Evolutionary conservation across 1,140 invertebrate genomes (phyloP), one percentile per base, ranked within the genome.

Genomic region (Drosophila saltans): DNA sequence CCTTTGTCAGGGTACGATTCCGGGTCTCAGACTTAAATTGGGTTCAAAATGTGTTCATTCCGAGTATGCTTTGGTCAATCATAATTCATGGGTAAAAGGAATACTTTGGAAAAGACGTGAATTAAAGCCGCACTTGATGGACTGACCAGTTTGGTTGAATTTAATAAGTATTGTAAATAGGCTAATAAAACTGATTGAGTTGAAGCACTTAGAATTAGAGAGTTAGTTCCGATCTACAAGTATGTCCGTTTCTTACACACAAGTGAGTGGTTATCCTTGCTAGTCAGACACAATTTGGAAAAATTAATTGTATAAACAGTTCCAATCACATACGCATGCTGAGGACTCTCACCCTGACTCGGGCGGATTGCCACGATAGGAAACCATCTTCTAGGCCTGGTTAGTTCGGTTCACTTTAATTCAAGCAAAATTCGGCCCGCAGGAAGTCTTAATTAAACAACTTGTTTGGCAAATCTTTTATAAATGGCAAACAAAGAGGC

Each of bases 361-460:
- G n/a, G 3, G 2, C 1, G 8, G 9, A n/a, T 58, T 16, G 10
- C 9, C 21, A 39, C 1, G 30, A 9, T 21, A 8, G 48, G 63
- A 21, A 9, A 9, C 36, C 40, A 11, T 59, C 33, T 43, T 39
- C 41, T 21, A 59, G 36, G 28, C 16, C 69, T 63, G 52, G 63
- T 55, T 71, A 80, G 59, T 59, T 43, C 9, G 21, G 11, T 58
- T 21, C 66, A 65, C 70, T 73, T 80, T 56, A 81, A 80, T 55
- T 69, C 72, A 45, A 48, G 60, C 41, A 64, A 71, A 66, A 58
- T 58, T 40, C 61, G 76, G 69, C 83, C 83, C 83, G 83, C 76
- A 88, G 80, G 80, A 88, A 80, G 77, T 83, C 83, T 88, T 86
- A 86, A 86, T 86, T 86, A 88, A 86, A 77, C 83, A 88, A 82